A percentile compares a stretch with the other conserved stretches of the same genome.
Conservation (phyloP, 2,888 invertebrate genomes). For the Crematogaster levior region DNA sequence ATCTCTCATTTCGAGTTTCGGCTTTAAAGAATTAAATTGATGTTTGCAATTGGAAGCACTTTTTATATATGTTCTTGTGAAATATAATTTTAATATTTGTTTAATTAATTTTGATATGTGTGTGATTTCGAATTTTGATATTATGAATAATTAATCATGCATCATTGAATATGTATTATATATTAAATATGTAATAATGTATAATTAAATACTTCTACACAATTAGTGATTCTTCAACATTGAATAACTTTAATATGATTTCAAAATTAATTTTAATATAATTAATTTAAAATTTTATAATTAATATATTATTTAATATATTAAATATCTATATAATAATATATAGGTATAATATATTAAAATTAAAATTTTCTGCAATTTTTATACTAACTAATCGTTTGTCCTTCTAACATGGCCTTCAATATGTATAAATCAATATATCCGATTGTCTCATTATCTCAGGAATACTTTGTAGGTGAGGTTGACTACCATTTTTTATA, state of each 20-base stretch:
- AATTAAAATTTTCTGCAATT: background rate
- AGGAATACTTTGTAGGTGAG: background rate
- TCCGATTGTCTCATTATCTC: background rate
- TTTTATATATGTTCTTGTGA: background rate
- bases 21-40: background rate
- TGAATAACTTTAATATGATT: too few relatives aligned
- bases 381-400: background rate
- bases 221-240: too few relatives aligned
- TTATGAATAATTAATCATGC: too few relatives aligned
- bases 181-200: background rate
- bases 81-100: background rate
- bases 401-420: background rate
- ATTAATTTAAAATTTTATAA: background rate
- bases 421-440: background rate
- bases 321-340: too few relatives aligned
- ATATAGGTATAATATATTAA: background rate
- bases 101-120: too few relatives aligned
- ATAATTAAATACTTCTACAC: too few relatives aligned
- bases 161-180: too few relatives aligned
- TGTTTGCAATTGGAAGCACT: background rate
- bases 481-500: background rate
- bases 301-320: background rate
- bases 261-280: background rate
- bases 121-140: too few relatives aligned
- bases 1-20: constrained; percentile 8